phyloP scores from a whole-genome alignment of 2,888 invertebrate species.

The Trachelus iudaicus region DNA sequence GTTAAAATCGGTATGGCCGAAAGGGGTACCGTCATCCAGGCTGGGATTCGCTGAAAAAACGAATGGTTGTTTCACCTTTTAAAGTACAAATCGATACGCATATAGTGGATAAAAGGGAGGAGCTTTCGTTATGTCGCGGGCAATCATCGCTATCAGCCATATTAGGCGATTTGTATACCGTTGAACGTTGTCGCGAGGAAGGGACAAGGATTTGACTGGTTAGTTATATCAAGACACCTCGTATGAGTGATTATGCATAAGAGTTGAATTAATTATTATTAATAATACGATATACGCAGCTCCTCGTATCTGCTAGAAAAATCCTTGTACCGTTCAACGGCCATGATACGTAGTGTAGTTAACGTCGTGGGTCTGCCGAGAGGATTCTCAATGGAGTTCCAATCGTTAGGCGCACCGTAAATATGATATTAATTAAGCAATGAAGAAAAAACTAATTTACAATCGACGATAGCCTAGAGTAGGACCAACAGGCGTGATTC shows the following conservation, averaged over 20 bases:
- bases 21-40: constrained; percentile 10
- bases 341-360: constrained; percentile 17
- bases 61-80: constrained; percentile 36
- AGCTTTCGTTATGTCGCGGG: constrained; percentile 20
- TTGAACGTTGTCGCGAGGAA: constrained; percentile 38
- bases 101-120: constrained; percentile 13
- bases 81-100: constrained; percentile 41
- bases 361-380: constrained; percentile 36
- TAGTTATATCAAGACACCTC: no score
- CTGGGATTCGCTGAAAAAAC: constrained; percentile 24
- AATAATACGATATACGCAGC: no score
- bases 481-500: constrained; percentile 43
- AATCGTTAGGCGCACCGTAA: constrained; percentile 40
- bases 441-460: constrained; percentile 50
- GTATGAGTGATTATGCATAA: no score
- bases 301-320: no score
- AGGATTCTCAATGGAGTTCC: constrained; percentile 31
- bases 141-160: constrained; percentile 38
- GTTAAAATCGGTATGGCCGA: constrained; percentile 15
- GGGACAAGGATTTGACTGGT: no score
- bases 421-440: constrained; percentile 53
- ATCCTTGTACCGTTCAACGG: no score
- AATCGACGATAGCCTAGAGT: constrained; percentile 47
- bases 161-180: constrained; percentile 39
- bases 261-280: no score